These are phyloP conservation scores for Caiman crocodilus DNA, from an alignment of 2,797 vertebrate species.

Conservation along the genomic window DNA sequence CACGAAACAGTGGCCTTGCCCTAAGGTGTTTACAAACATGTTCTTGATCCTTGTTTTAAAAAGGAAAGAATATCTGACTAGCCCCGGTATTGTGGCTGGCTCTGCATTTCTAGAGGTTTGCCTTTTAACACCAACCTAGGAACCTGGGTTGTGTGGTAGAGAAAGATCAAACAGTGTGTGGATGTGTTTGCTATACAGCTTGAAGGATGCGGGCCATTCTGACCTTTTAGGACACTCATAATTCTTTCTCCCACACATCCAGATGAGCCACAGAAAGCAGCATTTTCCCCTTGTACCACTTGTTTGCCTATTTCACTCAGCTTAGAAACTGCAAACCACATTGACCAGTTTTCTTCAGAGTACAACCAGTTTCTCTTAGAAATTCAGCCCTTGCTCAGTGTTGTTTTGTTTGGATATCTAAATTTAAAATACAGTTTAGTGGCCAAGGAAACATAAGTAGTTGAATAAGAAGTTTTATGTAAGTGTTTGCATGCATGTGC, in stretches of 20 bases:
- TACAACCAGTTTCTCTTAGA: background rate
- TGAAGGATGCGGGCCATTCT: background rate
- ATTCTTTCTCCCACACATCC: background rate
- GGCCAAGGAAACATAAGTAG: background rate
- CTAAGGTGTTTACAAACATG: background rate
- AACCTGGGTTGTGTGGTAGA: background rate
- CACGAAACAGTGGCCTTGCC: background rate
- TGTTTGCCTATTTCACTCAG: too few relatives aligned
- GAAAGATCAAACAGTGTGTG: background rate
- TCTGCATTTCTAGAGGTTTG: background rate
- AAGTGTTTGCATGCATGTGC: fast-evolving
- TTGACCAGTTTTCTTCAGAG: background rate
- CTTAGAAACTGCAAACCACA: background rate
- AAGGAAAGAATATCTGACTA: background rate
- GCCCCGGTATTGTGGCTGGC: background rate
- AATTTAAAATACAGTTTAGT: background rate
- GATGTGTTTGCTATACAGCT: background rate
- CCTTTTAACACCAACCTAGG: background rate
- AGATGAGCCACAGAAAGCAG: background rate
- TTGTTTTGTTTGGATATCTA: background rate
- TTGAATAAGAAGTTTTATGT: background rate
- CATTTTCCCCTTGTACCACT: background rate
- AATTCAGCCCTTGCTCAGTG: background rate
- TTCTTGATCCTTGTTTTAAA: background rate
- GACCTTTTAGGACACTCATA: background rate